Base-by-base conservation (phyloP, 2,797 vertebrate species). In the Loris lydekkerianus region DNA sequence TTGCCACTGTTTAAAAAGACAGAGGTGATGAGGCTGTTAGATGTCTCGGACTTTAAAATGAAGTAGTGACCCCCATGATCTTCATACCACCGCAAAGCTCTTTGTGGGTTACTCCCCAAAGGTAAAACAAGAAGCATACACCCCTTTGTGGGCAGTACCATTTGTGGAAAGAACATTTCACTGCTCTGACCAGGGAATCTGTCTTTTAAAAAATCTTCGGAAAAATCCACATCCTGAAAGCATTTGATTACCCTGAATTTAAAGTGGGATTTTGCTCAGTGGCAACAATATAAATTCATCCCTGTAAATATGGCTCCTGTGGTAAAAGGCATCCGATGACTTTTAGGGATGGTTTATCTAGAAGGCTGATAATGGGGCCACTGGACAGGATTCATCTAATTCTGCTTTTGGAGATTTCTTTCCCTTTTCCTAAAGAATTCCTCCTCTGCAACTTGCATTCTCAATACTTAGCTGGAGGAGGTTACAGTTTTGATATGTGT, bases 211-310 rank as follows among this genome's bases (percentile, higher is more conserved):
- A 96, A 86, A 88, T 82, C 83, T 86, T 77, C 49, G 91, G 97
- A 93, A 97, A 97, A 98, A 96, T 94, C 84, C 91, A 97, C 96
- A 96, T 96, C 86, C 97, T 88, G 96, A 97, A 94, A 95, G 91
- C n/a, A 69, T 97, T 29, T 53, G 91, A 97, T 97, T 93, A 94
- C 91, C 56, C 69, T 89, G 91, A 67, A 94, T 70, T 97, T 65
- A 87, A 95, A 96, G 90, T 49, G 93, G 56, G 95, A 96, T 93
- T 96, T 82, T 90, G 73, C 77, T 94, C 87, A 61, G 89, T 96
- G 95, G 96, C 91, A 94, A 72, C 83, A 65, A 86, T 92, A 96
- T 87, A 96, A 96, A 96, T 92, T 84, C 93, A 91, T 95, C 91
- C 65, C 91, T 72, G 65, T 67, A 85, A 87, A 72, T 72, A 86